Percentiles rank a stretch among this genome's conserved stretches.
phyloP scores from a whole-genome alignment of 92 coral and sea anemone genomes.

The Phenganax stokvisi region DNA sequence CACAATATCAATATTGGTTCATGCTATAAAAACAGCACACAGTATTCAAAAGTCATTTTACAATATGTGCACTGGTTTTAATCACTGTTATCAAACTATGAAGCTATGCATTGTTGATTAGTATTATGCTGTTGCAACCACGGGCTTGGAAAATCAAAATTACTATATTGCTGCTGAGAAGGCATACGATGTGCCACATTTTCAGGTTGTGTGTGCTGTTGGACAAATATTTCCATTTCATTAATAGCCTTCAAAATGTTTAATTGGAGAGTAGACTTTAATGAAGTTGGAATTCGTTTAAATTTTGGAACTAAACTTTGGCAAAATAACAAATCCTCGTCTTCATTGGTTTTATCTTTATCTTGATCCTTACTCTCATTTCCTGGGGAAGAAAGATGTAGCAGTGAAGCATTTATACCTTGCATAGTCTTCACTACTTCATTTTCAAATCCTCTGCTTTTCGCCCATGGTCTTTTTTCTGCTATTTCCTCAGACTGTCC shows the following conservation, averaged over 20 bases:
- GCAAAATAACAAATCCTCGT: slow-evolving; percentile 27
- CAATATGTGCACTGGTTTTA: slow-evolving; percentile 42
- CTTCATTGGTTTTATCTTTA: slow-evolving; percentile 11
- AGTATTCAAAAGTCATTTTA: slow-evolving; percentile 43
- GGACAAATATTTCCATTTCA: slow-evolving; percentile 15
- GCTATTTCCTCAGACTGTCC: neutral
- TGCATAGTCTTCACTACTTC: slow-evolving; percentile 42
- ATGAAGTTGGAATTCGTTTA: slow-evolving; percentile 5
- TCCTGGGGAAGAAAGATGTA: neutral
- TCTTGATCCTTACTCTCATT: slow-evolving; percentile 8
- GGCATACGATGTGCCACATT: neutral
- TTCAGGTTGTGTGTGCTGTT: neutral
- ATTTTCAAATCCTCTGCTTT: slow-evolving; percentile 24
- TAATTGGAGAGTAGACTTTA: slow-evolving; percentile 26
- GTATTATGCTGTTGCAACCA: slow-evolving; percentile 15
- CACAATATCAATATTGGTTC: no score
- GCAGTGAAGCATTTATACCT: slow-evolving; percentile 18
- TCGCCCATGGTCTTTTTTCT: slow-evolving; percentile 36
- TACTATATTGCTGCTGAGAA: neutral
- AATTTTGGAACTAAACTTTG: slow-evolving; percentile 23
- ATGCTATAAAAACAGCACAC: neutral
- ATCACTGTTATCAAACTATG: slow-evolving; percentile 32
- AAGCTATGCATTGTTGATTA: neutral
- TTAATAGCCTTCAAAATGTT: slow-evolving; percentile 10
- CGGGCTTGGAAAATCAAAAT: neutral